A percentile compares a stretch with the other conserved stretches of the same genome.
phyloP scores from a whole-genome alignment of 2,888 invertebrate genomes.

The Nomada goodeniana region DNA sequence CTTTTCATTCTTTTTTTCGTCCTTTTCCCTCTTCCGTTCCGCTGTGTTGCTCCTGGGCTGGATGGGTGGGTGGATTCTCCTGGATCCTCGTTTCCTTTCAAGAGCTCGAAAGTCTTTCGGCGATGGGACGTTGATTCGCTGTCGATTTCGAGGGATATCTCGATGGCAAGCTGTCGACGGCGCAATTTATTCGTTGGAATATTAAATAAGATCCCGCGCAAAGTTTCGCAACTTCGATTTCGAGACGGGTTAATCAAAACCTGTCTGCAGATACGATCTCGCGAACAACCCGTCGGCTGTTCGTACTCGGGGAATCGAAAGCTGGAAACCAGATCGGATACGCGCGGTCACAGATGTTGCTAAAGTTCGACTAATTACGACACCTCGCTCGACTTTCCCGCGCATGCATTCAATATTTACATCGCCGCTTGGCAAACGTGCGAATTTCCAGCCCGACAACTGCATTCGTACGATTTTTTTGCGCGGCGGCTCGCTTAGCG shows the following conservation, averaged over 20 bases:
- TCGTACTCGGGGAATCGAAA: slow-evolving; percentile 1
- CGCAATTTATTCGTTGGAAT: slow-evolving; percentile 13
- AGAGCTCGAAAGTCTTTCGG: not conserved
- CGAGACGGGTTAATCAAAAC: slow-evolving; percentile 30
- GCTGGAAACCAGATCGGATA: slow-evolving; percentile 31
- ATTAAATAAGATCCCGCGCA: slow-evolving; percentile 3
- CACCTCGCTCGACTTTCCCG: slow-evolving; percentile 25
- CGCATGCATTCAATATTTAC: slow-evolving; percentile 20
- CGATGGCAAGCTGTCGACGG: not conserved
- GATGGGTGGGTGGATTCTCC: not conserved
- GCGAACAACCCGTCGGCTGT: slow-evolving; percentile 18
- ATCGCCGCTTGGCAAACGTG: slow-evolving; percentile 2
- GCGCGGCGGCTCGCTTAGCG: not conserved
- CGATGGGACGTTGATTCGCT: not conserved
- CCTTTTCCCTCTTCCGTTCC: too few species aligned
- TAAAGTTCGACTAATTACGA: slow-evolving; percentile 37
- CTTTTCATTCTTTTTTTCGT: not conserved
- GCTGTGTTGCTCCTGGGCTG: not conserved
- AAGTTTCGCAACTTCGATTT: slow-evolving; percentile 28
- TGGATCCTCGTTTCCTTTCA: not conserved
- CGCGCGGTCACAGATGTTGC: slow-evolving; percentile 34
- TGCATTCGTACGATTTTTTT: slow-evolving; percentile 5
- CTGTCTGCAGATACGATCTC: slow-evolving; percentile 33
- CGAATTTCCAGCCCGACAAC: slow-evolving; percentile 9
- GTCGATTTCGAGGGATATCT: not conserved